A percentile compares a stretch with the other conserved stretches of the same genome.
Conservation (phyloP, 2,797 vertebrate species). For the Australoheros facetus region DNA sequence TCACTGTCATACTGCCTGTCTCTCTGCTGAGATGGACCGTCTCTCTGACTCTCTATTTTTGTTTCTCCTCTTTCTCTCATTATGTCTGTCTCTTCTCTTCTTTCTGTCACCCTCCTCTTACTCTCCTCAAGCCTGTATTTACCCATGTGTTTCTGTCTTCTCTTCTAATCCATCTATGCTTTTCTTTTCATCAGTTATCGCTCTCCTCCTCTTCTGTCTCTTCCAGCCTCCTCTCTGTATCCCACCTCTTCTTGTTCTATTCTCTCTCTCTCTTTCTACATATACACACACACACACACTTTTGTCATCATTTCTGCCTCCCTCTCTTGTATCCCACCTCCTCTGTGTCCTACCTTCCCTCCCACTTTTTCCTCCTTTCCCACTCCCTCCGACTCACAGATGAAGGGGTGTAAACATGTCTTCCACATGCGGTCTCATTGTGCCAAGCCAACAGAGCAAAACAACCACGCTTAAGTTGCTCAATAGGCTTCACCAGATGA, state of each 20-base stretch:
- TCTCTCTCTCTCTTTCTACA: conserved; percentile 9
- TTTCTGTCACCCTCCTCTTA: conserved; percentile 43
- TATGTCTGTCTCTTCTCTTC: conserved; percentile 34
- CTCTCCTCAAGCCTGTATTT: conserved; percentile 27
- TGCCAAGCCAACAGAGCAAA: conserved; percentile 75
- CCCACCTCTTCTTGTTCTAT: conserved; percentile 49
- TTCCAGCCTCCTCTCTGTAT: conserved; percentile 35
- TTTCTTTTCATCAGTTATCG: conserved; percentile 23
- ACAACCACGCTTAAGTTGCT: conserved; percentile 73
- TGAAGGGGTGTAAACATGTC: conserved; percentile 70
- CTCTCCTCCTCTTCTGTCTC: conserved; percentile 29
- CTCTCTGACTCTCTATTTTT: conserved; percentile 51
- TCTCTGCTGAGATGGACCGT: conserved; percentile 52
- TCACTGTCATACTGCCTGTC: conserved; percentile 57
- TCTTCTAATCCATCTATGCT: conserved; percentile 27
- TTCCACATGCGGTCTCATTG: conserved; percentile 74
- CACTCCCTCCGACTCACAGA: conserved; percentile 53
- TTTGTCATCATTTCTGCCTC: conserved; percentile 53
- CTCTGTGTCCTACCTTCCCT: conserved; percentile 52
- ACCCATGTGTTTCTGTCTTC: conserved; percentile 21
- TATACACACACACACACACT: not conserved
- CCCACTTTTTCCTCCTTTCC: conserved; percentile 48
- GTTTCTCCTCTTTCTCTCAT: conserved; percentile 47
- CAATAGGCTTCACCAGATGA: conserved; percentile 72
- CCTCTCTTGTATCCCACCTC: conserved; percentile 43